Evolutionary conservation across 2,797 vertebrate genomes (phyloP), one percentile per base, ranked within the genome.

Genomic region (Thunnus albacares): DNA sequence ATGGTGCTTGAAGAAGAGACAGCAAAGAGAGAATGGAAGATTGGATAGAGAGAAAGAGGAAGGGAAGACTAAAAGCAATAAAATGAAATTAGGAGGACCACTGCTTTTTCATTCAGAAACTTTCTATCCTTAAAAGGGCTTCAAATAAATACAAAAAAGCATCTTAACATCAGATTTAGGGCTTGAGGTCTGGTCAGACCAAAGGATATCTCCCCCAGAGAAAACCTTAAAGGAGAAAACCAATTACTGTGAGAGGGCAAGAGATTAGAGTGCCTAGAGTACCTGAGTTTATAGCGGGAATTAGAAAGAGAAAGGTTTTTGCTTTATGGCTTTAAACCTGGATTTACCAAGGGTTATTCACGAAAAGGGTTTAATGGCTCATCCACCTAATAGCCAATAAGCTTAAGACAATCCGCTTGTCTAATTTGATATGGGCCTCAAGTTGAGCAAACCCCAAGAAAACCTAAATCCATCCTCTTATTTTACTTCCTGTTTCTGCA

Each of bases 341-440:
- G 71, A 51, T 87, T 81, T 41, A 68, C 22, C 4, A 80, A 76
- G 63, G 77, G 75, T 82, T 86, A 69, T 74, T 85, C 72, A 80
- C 64, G 41, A 83, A 88, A 87, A 41, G 75, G 88, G 69, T 86
- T 92, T 92, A 92, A 78, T 85, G 82, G 87, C 78, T 91, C 83
- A 94, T 92, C 88, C 89, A 79, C 75, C 82, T 93, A 92, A 94
- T 87, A 89, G 88, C 85, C 89, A 88, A 85, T 89, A 90, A 92
- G 87, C 83, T 87, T 74, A 77, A 89, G 76, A 88, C 90, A 91
- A 91, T 89, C 87, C 77, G 43, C 79, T 82, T 79, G 71, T 90
- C 79, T 85, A 86, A 93, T 93, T 90, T 78, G 77, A 80, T 77
- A 65, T 68, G 71, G 75, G 57, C 66, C 75, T 85, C 64, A 75